A percentile compares a stretch with the other conserved stretches of the same genome.
These are phyloP conservation scores for Serripes groenlandicus DNA, from an alignment of 2,888 invertebrate genomes.

Conservation along the genomic window DNA sequence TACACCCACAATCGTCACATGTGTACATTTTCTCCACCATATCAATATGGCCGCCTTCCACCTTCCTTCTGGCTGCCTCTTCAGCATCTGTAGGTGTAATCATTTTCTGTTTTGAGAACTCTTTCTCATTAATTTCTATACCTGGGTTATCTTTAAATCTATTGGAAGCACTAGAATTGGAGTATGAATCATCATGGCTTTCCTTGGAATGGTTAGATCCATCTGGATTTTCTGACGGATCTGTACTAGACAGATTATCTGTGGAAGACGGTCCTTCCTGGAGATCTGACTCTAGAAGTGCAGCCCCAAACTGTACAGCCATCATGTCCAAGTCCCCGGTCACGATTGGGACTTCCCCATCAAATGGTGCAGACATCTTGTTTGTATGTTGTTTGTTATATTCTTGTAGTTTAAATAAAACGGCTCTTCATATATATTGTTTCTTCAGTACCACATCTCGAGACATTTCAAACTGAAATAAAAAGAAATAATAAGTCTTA, in stretches of 20 bases:
- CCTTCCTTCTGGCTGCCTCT: background rate
- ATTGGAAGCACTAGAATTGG: background rate
- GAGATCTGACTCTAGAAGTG: slow-evolving; percentile 61
- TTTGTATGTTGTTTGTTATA: no score
- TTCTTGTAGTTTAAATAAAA: no score
- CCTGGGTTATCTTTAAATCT: background rate
- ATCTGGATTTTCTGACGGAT: background rate
- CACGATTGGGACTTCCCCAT: slow-evolving; percentile 30
- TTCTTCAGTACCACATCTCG: no score
- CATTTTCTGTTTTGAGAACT: background rate
- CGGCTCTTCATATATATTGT: no score
- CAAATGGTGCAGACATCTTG: slow-evolving; percentile 3
- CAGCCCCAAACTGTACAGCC: slow-evolving; percentile 66
- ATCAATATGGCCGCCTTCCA: slow-evolving; percentile 19
- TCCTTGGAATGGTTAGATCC: background rate
- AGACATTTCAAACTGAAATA: no score
- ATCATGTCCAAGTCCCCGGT: slow-evolving; percentile 54
- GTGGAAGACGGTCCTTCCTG: slow-evolving; percentile 5
- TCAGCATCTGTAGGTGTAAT: background rate
- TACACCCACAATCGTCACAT: slow-evolving; percentile 62
- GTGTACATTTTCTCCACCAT: slow-evolving; percentile 34
- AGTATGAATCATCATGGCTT: background rate
- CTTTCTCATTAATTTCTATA: background rate
- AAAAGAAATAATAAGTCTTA: no score
- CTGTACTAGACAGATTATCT: no score